Evolutionary conservation across 2,113 vertebrate genomes (phyloP).

Genomic region (Calyptommatus sinebrachiatus): DNA sequence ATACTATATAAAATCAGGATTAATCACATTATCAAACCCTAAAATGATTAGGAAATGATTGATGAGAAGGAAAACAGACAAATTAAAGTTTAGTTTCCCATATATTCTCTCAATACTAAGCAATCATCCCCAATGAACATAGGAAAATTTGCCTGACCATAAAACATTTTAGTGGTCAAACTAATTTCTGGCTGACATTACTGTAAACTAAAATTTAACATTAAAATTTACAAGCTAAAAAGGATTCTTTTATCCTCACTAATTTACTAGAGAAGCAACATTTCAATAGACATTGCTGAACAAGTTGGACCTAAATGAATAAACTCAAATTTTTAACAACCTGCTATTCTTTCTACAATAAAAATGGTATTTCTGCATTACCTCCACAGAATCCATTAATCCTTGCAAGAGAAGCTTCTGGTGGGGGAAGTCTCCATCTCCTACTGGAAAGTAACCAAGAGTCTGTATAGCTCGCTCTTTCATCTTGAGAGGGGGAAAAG

Average conservation of each 20-base stretch:
- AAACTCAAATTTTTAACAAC: background rate
- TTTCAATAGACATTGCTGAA: background rate
- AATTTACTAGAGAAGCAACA: background rate
- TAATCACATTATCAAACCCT: background rate
- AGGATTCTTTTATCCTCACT: background rate
- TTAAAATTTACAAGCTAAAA: background rate
- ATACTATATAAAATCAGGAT: background rate
- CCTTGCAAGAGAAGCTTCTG: constrained; percentile 93
- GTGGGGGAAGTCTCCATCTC: constrained; percentile 90
- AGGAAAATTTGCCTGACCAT: background rate
- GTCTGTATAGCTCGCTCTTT: constrained; percentile 94
- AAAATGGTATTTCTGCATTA: constrained; percentile 57
- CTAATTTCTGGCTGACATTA: background rate
- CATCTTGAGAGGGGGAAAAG: constrained; percentile 75
- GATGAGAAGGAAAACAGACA: background rate
- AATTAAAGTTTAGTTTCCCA: background rate
- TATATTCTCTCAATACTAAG: background rate
- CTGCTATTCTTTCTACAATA: background rate
- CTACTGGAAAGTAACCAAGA: constrained; percentile 92
- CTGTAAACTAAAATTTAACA: background rate
- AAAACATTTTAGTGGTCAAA: background rate
- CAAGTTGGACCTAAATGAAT: background rate
- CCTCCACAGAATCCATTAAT: constrained; percentile 98
- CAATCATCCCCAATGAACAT: background rate
- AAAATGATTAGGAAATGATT: background rate